Evolutionary conservation across 1,140 invertebrate species (phyloP).

Genomic region (Drosophila persimilis): DNA sequence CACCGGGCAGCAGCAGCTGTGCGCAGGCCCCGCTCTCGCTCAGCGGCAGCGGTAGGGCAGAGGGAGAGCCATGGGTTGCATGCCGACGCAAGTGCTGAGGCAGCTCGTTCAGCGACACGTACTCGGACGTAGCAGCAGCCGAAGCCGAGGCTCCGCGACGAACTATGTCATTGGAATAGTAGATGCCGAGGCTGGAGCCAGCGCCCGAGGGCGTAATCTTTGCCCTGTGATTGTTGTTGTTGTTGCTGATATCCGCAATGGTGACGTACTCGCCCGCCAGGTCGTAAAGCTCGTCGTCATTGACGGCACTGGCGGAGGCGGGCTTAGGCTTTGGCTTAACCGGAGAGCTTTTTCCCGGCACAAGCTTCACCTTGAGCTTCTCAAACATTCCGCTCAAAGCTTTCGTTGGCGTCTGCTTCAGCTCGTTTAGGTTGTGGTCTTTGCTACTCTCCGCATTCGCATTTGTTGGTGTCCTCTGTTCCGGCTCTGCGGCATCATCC

Average conservation of each 20-base stretch:
- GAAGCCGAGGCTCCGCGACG: conserved; percentile 84
- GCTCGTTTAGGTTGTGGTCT: conserved; percentile 77
- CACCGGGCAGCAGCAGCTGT: conserved; percentile 29
- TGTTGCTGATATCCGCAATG: conserved; percentile 91
- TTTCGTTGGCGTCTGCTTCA: conserved; percentile 80
- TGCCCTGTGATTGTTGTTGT: conserved; percentile 84
- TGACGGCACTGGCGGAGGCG: conserved; percentile 62
- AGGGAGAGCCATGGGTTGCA: conserved; percentile 47
- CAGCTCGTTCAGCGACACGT: conserved; percentile 91
- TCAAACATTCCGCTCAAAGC: conserved; percentile 87
- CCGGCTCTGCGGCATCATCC: conserved; percentile 22
- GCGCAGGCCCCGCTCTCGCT: conserved; percentile 58
- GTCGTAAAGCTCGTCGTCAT: conserved; percentile 83
- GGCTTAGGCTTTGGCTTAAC: conserved; percentile 77
- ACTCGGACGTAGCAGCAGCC: conserved; percentile 86
- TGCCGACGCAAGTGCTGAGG: conserved; percentile 86
- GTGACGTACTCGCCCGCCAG: conserved; percentile 92
- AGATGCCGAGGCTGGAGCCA: conserved; percentile 78
- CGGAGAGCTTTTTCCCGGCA: conserved; percentile 84
- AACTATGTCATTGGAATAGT: conserved; percentile 85
- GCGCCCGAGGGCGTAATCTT: conserved; percentile 17
- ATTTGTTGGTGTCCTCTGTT: conserved; percentile 67
- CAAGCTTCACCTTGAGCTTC: conserved; percentile 86
- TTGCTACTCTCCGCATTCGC: conserved; percentile 30
- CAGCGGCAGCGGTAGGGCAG: no score